A percentile compares a stretch with the other conserved stretches of the same genome.
These are phyloP conservation scores for Eilema caniola DNA, from an alignment of 2,888 invertebrate species.

Conservation along the genomic window DNA sequence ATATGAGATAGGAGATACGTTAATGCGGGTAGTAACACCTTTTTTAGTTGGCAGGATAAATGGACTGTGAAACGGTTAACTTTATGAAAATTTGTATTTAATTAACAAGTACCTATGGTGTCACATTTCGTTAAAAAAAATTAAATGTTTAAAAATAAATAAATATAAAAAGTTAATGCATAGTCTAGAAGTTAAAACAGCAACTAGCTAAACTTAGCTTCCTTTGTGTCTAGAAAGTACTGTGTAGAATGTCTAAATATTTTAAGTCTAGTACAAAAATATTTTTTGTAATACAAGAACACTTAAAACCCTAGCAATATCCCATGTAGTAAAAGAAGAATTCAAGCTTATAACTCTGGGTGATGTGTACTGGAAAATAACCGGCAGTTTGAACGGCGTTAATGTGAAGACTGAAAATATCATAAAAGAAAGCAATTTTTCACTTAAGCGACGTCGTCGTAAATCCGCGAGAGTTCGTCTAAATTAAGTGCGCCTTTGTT, in stretches of 20 bases:
- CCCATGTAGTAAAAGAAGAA: slow-evolving; percentile 17
- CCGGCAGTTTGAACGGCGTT: slow-evolving; percentile 31
- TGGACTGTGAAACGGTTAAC: too few species aligned
- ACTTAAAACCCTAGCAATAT: background rate
- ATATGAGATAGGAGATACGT: background rate
- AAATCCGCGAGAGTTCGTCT: slow-evolving; percentile 70
- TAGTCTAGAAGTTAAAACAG: too few species aligned
- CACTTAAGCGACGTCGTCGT: slow-evolving; percentile 69
- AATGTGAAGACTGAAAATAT: slow-evolving; percentile 59
- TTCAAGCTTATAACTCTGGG: slow-evolving; percentile 24
- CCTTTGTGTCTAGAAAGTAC: too few species aligned
- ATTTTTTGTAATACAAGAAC: background rate
- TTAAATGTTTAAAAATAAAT: too few species aligned
- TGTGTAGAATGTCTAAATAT: too few species aligned
- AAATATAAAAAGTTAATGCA: too few species aligned
- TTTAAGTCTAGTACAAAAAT: background rate
- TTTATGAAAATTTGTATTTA: too few species aligned
- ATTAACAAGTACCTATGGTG: too few species aligned
- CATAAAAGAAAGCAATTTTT: slow-evolving; percentile 75
- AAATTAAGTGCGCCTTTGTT: slow-evolving; percentile 75
- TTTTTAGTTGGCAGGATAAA: background rate
- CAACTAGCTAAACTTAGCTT: too few species aligned
- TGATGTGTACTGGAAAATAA: slow-evolving; percentile 35
- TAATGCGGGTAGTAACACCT: background rate
- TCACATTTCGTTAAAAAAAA: too few species aligned